Base-by-base conservation (phyloP, 2,797 vertebrate genomes). In the Darevskia nairensis region DNA sequence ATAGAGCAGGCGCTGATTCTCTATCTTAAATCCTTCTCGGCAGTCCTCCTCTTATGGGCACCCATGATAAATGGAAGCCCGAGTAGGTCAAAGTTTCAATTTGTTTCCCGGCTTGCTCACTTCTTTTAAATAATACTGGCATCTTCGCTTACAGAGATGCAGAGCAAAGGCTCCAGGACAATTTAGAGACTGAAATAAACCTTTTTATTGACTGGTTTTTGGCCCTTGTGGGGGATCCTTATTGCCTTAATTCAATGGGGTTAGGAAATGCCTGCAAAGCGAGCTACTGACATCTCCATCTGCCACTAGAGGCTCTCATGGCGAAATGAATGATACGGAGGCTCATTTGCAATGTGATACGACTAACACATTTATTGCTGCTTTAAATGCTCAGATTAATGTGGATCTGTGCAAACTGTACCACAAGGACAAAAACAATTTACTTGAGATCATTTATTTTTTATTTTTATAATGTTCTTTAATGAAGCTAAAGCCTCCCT, bases 401-500 rank as follows among this genome's bases (percentile, higher is more conserved):
- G 94, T 90, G 90, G 83, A 88, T 95, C 90, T 92, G 89, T 92
- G 92, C 90, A 95, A 96, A 94, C 91, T 92, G 89, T 94, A 95
- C 93, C 82, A 91, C 92, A 96, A 96, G 95, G 94, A 94, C 94
- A 94, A 92, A 97, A 96, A 87, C 94, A 96, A 96, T 97, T 97
- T 96, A 90, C 94, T 88, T 92, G 91, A 85, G 25, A 96, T 95
- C 83, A 94, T 95, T 95, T 96, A 94, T 91, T 95, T 96, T 88
- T 86, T 95, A 95, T 95, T 94, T 55, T 95, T 95, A 96, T 96
- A 96, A 95, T 96, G 92, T 96, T 92, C 92, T 96, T 96, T 97
- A 96, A 97, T 97, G 96, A 97, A 96, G 95, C 94, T 95, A 93
- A 95, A 95, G 85, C 90, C 92, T 96, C 89, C 96, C 96, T 95